A percentile compares a stretch with the other conserved stretches of the same genome.
Conservation (phyloP, 2,888 invertebrate species). For the Diploptera punctata region DNA sequence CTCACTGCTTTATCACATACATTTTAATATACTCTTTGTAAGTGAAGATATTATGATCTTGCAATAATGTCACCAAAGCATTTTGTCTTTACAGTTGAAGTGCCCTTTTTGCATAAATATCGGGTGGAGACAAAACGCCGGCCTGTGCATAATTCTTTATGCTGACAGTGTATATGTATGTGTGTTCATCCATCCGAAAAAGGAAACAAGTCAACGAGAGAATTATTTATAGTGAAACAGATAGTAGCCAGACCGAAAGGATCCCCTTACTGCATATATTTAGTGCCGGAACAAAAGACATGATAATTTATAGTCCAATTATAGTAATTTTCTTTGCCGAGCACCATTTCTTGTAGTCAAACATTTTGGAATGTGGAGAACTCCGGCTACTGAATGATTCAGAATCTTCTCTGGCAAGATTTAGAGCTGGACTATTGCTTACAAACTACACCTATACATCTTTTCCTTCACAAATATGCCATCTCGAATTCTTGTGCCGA, state of each 20-base stretch:
- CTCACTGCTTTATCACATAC: too few relatives aligned
- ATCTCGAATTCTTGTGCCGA: neutral
- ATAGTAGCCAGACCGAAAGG: neutral
- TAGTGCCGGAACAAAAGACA: constrained; percentile 12
- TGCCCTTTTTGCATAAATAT: too few relatives aligned
- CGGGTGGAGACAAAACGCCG: too few relatives aligned
- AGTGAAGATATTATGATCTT: too few relatives aligned
- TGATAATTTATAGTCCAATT: constrained; percentile 22
- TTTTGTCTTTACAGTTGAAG: too few relatives aligned
- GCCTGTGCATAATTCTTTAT: too few relatives aligned
- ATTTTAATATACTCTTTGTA: too few relatives aligned
- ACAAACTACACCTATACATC: neutral
- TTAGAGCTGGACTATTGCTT: neutral
- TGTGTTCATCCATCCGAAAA: neutral
- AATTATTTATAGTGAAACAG: constrained; percentile 11
- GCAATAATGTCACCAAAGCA: too few relatives aligned
- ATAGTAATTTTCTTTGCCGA: constrained; percentile 18
- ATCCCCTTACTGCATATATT: neutral
- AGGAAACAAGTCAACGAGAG: neutral
- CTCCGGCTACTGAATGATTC: constrained; percentile 15
- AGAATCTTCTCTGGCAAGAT: constrained; percentile 9
- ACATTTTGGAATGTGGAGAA: constrained; percentile 6
- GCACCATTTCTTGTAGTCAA: neutral
- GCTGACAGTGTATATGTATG: neutral
- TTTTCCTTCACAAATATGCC: too few relatives aligned